Conservation (phyloP, 2,888 invertebrate genomes). For the Rhagium mordax region DNA sequence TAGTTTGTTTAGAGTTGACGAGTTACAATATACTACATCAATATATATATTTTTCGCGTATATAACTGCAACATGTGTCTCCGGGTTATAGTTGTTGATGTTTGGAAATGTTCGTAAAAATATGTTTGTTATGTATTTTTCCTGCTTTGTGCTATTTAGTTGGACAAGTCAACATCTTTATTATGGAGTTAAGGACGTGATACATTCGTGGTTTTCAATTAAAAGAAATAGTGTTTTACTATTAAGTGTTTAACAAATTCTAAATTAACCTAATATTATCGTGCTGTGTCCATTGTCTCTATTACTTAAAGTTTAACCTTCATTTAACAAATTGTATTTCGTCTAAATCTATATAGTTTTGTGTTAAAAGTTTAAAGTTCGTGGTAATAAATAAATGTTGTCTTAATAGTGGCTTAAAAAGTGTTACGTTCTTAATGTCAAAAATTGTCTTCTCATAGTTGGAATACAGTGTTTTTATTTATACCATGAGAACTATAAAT, state of each 20-base stretch:
- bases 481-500: conserved; percentile 24
- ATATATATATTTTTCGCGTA: conserved; percentile 2
- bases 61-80: conserved; percentile 6
- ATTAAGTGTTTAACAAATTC: neutral
- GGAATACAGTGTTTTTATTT: neutral
- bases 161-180: neutral
- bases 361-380: neutral
- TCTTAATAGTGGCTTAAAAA: neutral
- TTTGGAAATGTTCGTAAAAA: neutral
- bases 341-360: neutral
- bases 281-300: neutral
- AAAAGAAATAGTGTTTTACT: neutral
- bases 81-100: neutral
- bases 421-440: neutral
- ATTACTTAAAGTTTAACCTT: neutral
- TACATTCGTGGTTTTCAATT: neutral
- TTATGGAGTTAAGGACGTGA: conserved; percentile 21
- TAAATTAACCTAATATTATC: neutral
- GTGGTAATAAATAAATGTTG: neutral
- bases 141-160: neutral
- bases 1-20: conserved; percentile 31
- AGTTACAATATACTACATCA: conserved; percentile 24
- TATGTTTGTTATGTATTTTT: neutral
- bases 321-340: neutral
- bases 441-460: neutral